Percentiles rank a stretch among this genome's conserved stretches.
These are phyloP conservation scores for Sialis fuliginosa DNA, from an alignment of 2,888 invertebrate genomes.

Conservation along the genomic window DNA sequence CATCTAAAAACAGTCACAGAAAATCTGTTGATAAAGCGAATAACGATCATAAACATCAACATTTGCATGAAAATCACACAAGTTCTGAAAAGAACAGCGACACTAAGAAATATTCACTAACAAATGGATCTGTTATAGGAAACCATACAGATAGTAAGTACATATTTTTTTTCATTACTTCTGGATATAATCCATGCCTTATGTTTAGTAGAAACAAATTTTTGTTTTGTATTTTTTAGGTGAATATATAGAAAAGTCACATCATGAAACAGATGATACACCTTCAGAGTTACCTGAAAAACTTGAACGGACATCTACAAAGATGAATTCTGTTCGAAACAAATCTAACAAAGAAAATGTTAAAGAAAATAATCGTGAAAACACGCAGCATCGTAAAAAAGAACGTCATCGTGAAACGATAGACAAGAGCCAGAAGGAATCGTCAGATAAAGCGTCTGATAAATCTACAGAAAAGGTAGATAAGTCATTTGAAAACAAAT, in stretches of 20 bases:
- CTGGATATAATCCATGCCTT: no score
- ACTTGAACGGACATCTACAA: no score
- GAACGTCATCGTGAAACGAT: neutral
- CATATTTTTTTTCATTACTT: no score
- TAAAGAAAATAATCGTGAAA: no score
- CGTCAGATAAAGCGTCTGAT: constrained; percentile 5
- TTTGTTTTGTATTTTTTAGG: no score
- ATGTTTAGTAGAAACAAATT: no score
- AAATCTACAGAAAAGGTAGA: constrained; percentile 22
- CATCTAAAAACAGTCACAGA: constrained; percentile 30
- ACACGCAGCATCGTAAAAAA: no score
- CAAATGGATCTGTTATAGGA: constrained; percentile 20
- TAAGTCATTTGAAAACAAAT: constrained; percentile 21
- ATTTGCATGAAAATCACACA: constrained; percentile 14
- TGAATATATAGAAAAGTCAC: no score
- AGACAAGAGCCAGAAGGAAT: neutral
- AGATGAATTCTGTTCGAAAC: no score
- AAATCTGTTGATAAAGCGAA: constrained; percentile 32
- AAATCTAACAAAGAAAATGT: no score
- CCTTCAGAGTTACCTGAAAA: no score
- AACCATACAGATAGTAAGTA: neutral
- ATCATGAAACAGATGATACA: no score
- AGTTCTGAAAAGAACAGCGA: constrained; percentile 13
- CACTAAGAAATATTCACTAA: constrained; percentile 25
- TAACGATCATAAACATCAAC: constrained; percentile 13